Evolutionary conservation across 2,888 invertebrate genomes (phyloP), one percentile per base, ranked within the genome.

Genomic region (Limulus polyphemus): DNA sequence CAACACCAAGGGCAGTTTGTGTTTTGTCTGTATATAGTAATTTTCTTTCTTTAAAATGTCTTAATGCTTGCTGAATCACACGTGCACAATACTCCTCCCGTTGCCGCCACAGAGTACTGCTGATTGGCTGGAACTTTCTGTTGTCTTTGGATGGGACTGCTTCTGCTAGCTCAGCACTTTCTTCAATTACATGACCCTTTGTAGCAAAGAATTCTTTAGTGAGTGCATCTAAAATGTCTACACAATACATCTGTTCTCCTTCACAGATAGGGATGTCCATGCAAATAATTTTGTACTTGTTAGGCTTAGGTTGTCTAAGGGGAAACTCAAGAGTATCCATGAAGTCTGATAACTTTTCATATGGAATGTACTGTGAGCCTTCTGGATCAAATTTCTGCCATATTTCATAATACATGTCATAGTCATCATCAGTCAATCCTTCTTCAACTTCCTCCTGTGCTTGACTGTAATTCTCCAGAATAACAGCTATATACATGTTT

Each of bases 401-500:
- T 74, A 95, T 94, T 81, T 97, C 97, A 78, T 98, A 98, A 81
- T 95, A 98, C 94, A 97, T 95, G 68, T 98, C 97, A 80, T 97
- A 97, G 79, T 98, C 98, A 79, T 98, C 97, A 77, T 95, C 95
- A 62, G 97, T 97, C 69, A 97, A 83, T 51, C 74, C 79, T 69
- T 78, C 77, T 70, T 79, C 79, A 68, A 98, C 97, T 79, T 98
- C 97, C 79, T 98, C 97, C 67, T 95, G 95, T 69, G 97, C 98
- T 73, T 92, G 93, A 71, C 93, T 94, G 81, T 97, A 98, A 79
- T 98, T 98, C 81, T 97, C 97, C 80, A 98, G 85, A 78, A 98
- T 98, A 78, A 98, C 97, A 75, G 97, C 97, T 80, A 98, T 98
- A 84, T 97, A 97, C 97, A 98, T 97, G 85, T 98, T 98, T 80